Evolutionary conservation across 2,797 vertebrate genomes (phyloP).

Genomic region (Clarias platycephalus): DNA sequence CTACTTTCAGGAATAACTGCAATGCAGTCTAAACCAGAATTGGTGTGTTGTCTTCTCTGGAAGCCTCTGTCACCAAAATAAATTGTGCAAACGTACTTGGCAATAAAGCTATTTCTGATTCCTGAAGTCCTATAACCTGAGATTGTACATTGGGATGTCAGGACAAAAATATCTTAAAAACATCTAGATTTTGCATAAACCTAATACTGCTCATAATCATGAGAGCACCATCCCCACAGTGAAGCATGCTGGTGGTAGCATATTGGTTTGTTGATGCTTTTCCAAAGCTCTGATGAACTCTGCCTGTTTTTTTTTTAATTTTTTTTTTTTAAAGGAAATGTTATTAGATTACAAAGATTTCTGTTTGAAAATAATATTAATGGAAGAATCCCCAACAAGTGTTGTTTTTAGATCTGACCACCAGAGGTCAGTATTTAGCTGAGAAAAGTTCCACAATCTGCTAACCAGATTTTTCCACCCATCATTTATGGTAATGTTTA

Average conservation of each 20-base stretch:
- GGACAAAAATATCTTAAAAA: background rate
- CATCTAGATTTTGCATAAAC: background rate
- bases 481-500: background rate
- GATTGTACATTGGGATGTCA: background rate
- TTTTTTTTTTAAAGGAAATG: background rate
- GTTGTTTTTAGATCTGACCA: background rate
- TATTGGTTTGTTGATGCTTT: background rate
- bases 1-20: too few relatives aligned
- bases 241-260: background rate
- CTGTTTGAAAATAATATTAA: background rate
- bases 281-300: background rate
- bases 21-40: too few relatives aligned
- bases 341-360: background rate
- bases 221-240: background rate
- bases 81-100: too few relatives aligned
- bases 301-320: background rate
- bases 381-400: background rate
- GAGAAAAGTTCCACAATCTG: background rate
- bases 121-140: background rate
- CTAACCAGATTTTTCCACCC: background rate
- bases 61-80: too few relatives aligned
- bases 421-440: conserved; percentile 33
- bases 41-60: too few relatives aligned
- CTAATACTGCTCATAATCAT: background rate
- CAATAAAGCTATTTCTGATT: too few relatives aligned